Base-by-base conservation (phyloP, 2,888 invertebrate species). In the Erebia epiphron region DNA sequence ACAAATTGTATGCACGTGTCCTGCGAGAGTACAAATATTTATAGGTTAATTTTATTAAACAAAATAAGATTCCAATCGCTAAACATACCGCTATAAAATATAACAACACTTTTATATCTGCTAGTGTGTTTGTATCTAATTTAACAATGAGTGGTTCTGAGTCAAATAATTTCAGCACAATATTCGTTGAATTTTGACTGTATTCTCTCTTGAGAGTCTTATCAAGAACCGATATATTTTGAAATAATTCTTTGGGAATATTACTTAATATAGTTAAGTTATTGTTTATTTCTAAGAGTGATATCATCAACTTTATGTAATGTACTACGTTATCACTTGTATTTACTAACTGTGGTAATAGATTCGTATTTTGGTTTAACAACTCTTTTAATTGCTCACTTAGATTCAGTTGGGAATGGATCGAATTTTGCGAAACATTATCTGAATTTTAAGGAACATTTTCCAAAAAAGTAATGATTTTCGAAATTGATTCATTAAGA, bases 41-140 rank as follows among this genome's bases (percentile, higher is more conserved):
- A 21, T 46, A 62, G 1, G 14, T 49, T 21, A 62, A 13, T 62
- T 49, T 41, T 26, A 67, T 14, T 21, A 41, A 10, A 67, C 49
- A 63, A 8, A 70, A 13, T 58, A 71, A 18, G 41, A 71, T 41
- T 26, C 43, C 18, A 41, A 66, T 54, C 9, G 56, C n/a, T 8
- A 69, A n/a, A 62, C 71, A 66, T 52, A 56, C 61, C 50, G 26
- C 61, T 3, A 72, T 72, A 63, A 72, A 14, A 66, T 69, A 69
- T 26, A 72, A 52, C 13, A 66, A 13, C 10, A 43, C 7, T 56
- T 69, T 69, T 21, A 61, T 66, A 26, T 69, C 62, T 11, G 14
- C 49, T 16, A 62, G 13, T 13, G 35, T 65, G 26, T 11, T 66
- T 43, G 26, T 49, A 72, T 16, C 62, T 57, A 8, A 41, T 61